Percentiles rank a stretch among this genome's conserved stretches.
These are phyloP conservation scores for Heptranchias perlo DNA, from an alignment of 2,113 vertebrate species.

Conservation along the genomic window DNA sequence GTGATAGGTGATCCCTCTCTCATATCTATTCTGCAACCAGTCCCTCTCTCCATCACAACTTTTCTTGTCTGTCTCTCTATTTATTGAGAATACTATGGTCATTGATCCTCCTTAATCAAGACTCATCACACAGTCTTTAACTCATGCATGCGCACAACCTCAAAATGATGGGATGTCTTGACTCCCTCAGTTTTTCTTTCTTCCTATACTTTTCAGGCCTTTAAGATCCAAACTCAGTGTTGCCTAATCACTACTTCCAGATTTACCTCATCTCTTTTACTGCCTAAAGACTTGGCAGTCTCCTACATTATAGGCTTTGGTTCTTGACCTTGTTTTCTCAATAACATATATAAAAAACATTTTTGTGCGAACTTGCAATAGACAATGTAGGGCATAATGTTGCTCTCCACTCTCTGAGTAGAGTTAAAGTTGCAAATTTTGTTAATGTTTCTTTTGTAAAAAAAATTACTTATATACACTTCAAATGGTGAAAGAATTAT, in stretches of 20 bases:
- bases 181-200: not conserved
- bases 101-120: not conserved
- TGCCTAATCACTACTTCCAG: not conserved
- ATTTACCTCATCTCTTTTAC: not conserved
- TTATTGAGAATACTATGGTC: not conserved
- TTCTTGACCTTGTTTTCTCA: not conserved
- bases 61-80: not conserved
- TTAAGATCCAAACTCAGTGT: not conserved
- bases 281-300: not conserved
- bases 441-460: not conserved
- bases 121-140: not conserved
- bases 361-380: not conserved
- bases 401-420: not conserved
- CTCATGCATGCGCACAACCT: too few relatives aligned
- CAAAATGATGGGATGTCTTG: not conserved
- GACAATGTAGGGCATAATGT: not conserved
- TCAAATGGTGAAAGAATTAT: not conserved
- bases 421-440: not conserved
- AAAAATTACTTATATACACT: not conserved
- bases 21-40: not conserved
- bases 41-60: not conserved
- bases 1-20: not conserved
- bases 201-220: not conserved
- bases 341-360: not conserved
- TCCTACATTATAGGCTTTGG: not conserved